A percentile compares a stretch with the other conserved stretches of the same genome.
phyloP scores from a whole-genome alignment of 2,888 invertebrate species.

The Thysanoteuthis rhombus region DNA sequence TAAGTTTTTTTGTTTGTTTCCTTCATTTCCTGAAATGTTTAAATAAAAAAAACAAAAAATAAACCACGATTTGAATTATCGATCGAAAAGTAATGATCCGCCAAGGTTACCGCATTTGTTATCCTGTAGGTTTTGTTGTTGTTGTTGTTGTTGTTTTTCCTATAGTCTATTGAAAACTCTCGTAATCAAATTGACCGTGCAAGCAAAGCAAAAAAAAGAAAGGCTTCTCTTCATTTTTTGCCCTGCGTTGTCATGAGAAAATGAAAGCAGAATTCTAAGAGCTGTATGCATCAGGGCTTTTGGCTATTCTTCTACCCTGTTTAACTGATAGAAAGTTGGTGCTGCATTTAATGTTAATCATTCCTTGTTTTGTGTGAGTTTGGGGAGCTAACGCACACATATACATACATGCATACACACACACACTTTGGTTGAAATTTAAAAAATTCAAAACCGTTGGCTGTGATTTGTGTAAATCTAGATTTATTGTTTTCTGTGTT shows the following conservation, averaged over 20 bases:
- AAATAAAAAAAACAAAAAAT: not conserved
- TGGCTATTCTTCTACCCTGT: not conserved
- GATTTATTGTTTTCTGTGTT: not conserved
- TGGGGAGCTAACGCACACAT: not conserved
- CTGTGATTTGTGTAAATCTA: not conserved
- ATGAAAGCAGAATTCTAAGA: not conserved
- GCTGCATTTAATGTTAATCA: not conserved
- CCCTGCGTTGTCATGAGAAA: not conserved
- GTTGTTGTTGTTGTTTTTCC: not conserved
- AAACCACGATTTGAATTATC: not conserved
- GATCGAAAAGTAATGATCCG: not conserved
- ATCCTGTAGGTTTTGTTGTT: not conserved
- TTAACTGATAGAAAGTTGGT: slow-evolving; percentile 12
- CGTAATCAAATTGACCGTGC: not conserved
- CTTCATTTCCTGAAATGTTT: not conserved
- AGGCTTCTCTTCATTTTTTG: not conserved
- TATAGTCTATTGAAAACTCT: not conserved
- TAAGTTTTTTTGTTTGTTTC: not conserved
- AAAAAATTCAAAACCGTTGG: not conserved
- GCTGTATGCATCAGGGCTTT: not conserved
- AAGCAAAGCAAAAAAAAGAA: not conserved
- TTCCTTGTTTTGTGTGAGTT: not conserved
- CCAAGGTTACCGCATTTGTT: not conserved
- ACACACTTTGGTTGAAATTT: not conserved
- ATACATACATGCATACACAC: not conserved